Conservation (phyloP, 2,888 invertebrate species). For the Punctoribates punctum region DNA sequence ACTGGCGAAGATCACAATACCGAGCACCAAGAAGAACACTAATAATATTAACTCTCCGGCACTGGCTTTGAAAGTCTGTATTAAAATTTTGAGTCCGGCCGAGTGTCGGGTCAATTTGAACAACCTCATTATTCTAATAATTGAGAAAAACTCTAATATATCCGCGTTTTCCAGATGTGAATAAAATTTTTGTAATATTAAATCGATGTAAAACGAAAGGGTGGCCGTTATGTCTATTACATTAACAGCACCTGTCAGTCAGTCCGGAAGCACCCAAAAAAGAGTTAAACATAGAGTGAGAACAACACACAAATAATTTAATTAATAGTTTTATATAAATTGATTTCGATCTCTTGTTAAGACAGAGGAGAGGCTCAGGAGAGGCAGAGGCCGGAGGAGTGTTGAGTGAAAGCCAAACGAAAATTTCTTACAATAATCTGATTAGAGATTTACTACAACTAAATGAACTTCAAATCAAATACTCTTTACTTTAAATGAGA, state of each 20-base stretch:
- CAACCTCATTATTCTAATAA: conserved; percentile 94
- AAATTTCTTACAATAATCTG: no score
- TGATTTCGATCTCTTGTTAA: not conserved
- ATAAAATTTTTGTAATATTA: conserved; percentile 64
- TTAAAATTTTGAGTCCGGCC: conserved; percentile 94
- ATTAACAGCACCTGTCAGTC: conserved; percentile 78
- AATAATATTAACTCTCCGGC: conserved; percentile 92
- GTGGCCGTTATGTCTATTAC: conserved; percentile 99
- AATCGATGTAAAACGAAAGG: conserved; percentile 94
- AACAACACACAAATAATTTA: not conserved
- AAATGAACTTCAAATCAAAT: no score
- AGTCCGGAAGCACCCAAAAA: no score
- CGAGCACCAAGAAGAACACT: conserved; percentile 95
- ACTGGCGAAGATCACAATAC: conserved; percentile 96
- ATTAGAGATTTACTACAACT: no score
- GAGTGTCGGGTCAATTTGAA: conserved; percentile 96
- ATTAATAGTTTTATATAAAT: not conserved
- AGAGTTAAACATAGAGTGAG: not conserved
- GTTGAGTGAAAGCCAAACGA: no score
- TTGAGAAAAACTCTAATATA: conserved; percentile 94
- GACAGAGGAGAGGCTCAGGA: no score
- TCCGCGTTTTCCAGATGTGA: conserved; percentile 89
- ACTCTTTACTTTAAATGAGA: no score
- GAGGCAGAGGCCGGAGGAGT: no score
- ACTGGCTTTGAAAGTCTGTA: conserved; percentile 93